phyloP scores from a whole-genome alignment of 2,888 invertebrate species.

The Chymomyza amoena region DNA sequence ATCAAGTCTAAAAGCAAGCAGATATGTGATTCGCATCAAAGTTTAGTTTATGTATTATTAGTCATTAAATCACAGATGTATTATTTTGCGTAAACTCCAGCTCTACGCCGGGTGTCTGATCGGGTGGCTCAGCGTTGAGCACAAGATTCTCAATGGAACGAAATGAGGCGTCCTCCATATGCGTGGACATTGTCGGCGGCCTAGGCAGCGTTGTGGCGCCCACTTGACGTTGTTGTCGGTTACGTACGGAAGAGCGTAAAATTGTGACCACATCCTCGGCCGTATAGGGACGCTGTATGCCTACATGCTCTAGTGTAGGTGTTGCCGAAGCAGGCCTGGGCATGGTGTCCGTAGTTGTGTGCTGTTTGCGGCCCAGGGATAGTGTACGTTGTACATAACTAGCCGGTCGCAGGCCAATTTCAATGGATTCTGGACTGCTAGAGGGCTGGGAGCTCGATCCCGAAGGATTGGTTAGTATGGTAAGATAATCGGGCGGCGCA shows the following conservation, averaged over 20 bases:
- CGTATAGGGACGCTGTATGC: conserved; percentile 62
- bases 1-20: conserved; percentile 70
- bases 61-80: conserved; percentile 77
- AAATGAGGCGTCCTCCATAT: conserved; percentile 61
- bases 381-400: conserved; percentile 63
- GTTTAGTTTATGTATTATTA: conserved; percentile 45
- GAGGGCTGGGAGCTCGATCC: conserved; percentile 41
- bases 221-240: conserved; percentile 37
- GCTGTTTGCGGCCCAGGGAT: conserved; percentile 67
- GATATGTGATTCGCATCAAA: conserved; percentile 57
- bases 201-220: conserved; percentile 51
- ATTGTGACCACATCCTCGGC: conserved; percentile 77
- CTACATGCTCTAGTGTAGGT: conserved; percentile 33
- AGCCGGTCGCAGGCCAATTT: conserved; percentile 58
- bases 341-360: conserved; percentile 20
- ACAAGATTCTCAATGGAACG: conserved; percentile 76
- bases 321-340: conserved; percentile 26
- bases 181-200: conserved; percentile 56
- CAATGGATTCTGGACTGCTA: conserved; percentile 61
- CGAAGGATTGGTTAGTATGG: conserved; percentile 59
- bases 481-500: conserved; percentile 74
- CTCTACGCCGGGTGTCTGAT: conserved; percentile 71
- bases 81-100: conserved; percentile 53
- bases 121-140: conserved; percentile 74
- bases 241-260: conserved; percentile 70